Evolutionary conservation across 2,113 vertebrate genomes (phyloP), one percentile per base, ranked within the genome.

Genomic region (Anolis carolinensis): DNA sequence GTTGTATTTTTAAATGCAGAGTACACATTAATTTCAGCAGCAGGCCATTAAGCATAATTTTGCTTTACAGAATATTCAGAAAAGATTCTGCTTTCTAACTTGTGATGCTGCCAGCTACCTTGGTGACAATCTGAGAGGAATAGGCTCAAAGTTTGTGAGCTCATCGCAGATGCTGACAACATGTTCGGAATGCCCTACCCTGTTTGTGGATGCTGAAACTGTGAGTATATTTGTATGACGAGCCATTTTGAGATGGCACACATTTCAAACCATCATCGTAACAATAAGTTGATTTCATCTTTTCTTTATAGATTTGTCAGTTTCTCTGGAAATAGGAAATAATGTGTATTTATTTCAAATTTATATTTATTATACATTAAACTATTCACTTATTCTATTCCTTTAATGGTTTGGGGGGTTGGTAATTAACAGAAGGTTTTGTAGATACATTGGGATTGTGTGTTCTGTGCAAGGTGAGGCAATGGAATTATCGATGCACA

Each of bases 151-250:
- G 94, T 99, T 99, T 91, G 97, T 98, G 87, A 97, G 97, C 90
- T 99, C 99, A n/a, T 99, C 98, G 34, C 98, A 99, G 91, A 98
- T 99, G 97, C 93, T 99, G 72, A 98, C 97, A 23, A 96, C 97
- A 7, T 99, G 98, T 91, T 99, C 98, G 0, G 98, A 99, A 86
- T 99, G 99, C 88, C 99, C 99, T 0, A 99, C 98, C 0, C 97
- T 99, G 83, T 99, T 98, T 74, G 97, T 99, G 75, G 98, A 99
- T 87, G 98, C 98, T 0, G 98, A 99, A 95, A 99, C 99, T 0
- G 99, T 99, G 91, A 98, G 98, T 96, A 92, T 88, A 81, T 72
- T 84, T 55, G 21, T 86, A 86, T 10, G 9, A 71, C 1, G 14
- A 70, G 20, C 16, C 34, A 34, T n/a, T 44, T 77, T 34, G 23